These are phyloP conservation scores for Phalera bucephala DNA, from an alignment of 2,888 invertebrate species.

Conservation along the genomic window DNA sequence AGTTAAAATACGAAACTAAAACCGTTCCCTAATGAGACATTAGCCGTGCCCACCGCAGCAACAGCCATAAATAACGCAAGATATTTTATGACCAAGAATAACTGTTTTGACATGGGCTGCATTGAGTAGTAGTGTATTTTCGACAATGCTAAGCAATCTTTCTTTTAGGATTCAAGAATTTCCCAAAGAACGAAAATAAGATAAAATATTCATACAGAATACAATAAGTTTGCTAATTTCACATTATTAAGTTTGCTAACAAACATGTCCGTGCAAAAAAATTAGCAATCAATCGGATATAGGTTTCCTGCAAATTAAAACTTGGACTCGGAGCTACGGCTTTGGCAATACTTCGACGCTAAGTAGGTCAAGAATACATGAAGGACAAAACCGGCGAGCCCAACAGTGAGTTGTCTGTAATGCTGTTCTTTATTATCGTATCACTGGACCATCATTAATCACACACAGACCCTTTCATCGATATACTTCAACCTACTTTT, in stretches of 20 bases:
- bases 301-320: slow-evolving; percentile 53
- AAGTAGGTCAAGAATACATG: slow-evolving; percentile 73
- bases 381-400: slow-evolving; percentile 55
- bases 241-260: slow-evolving; percentile 25
- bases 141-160: neutral
- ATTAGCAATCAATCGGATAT: slow-evolving; percentile 52
- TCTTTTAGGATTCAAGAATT: too few species aligned
- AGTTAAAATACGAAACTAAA: neutral
- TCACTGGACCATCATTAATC: slow-evolving; percentile 64
- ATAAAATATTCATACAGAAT: too few species aligned
- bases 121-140: slow-evolving; percentile 6
- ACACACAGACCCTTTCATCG: slow-evolving; percentile 51
- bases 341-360: slow-evolving; percentile 52
- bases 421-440: slow-evolving; percentile 60
- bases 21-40: slow-evolving; percentile 1
- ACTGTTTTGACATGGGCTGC: slow-evolving; percentile 33
- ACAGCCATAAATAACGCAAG: neutral
- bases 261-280: slow-evolving; percentile 34
- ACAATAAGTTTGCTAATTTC: too few species aligned
- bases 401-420: slow-evolving; percentile 45
- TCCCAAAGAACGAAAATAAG: too few species aligned
- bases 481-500: slow-evolving; percentile 51
- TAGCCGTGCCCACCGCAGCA: neutral
- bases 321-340: slow-evolving; percentile 38
- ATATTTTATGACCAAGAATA: slow-evolving; percentile 9